Percentiles rank a stretch among this genome's conserved stretches.
phyloP scores from a whole-genome alignment of 2,888 invertebrate species.

The Disparrhopalites patrizii region DNA sequence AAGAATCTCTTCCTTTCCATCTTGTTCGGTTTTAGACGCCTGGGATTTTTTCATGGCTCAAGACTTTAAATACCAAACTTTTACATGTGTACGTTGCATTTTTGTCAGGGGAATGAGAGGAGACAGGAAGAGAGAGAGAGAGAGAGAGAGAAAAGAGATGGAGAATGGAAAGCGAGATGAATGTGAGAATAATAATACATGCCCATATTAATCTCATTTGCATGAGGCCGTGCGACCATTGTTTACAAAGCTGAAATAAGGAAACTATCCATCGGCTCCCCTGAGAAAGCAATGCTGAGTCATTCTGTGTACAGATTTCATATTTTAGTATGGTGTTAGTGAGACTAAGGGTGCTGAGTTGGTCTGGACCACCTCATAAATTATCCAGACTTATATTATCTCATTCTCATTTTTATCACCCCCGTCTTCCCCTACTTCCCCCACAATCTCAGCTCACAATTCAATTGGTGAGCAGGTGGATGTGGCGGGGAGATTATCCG shows the following conservation, averaged over 20 bases:
- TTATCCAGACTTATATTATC: conserved; percentile 5
- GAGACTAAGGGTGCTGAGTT: background rate
- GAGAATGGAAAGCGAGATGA: too few relatives aligned
- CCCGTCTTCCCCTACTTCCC: too few relatives aligned
- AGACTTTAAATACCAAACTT: too few relatives aligned
- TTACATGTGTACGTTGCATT: background rate
- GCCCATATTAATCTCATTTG: background rate
- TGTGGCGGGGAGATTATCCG: background rate
- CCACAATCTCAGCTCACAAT: background rate
- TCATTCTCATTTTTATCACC: background rate
- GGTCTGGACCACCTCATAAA: conserved; percentile 5
- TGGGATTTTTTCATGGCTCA: too few relatives aligned
- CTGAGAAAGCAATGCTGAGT: conserved; percentile 1
- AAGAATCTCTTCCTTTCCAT: too few relatives aligned
- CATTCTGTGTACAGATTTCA: background rate
- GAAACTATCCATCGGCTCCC: conserved; percentile 1
- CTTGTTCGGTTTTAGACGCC: too few relatives aligned
- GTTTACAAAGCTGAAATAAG: background rate
- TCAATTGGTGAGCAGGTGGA: background rate
- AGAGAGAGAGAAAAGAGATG: too few relatives aligned
- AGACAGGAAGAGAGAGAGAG: too few relatives aligned
- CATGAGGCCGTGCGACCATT: background rate
- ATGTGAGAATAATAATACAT: background rate
- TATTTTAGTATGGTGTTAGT: too few relatives aligned
- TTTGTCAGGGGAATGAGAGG: background rate